A percentile compares a stretch with the other conserved stretches of the same genome.
phyloP scores from a whole-genome alignment of 2,113 vertebrate species.

The Cathartes aura region DNA sequence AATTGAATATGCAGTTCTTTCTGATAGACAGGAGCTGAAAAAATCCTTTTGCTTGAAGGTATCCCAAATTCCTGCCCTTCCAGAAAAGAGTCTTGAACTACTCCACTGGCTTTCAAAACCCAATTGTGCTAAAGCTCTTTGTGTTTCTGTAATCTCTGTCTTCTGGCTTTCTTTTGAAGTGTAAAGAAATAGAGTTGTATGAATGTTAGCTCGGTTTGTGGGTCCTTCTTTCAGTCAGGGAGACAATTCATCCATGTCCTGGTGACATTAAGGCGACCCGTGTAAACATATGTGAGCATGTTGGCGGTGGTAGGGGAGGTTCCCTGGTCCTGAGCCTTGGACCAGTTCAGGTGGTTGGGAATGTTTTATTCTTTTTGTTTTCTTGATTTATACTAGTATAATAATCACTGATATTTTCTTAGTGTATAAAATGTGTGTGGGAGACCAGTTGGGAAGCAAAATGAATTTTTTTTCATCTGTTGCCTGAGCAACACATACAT shows the following conservation, averaged over 20 bases:
- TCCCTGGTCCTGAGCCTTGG: not conserved
- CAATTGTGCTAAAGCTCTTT: not conserved
- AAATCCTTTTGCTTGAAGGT: not conserved
- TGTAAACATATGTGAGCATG: fast-evolving
- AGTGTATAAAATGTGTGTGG: not conserved
- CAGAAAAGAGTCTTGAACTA: not conserved
- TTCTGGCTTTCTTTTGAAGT: not conserved
- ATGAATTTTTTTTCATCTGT: not conserved
- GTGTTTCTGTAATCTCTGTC: not conserved
- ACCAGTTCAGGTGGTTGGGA: not conserved
- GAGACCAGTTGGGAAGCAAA: slow-evolving; percentile 13
- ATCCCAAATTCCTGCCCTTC: not conserved
- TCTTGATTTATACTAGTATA: not conserved
- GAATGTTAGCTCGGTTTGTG: not conserved
- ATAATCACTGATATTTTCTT: not conserved
- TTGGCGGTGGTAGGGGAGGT: not conserved
- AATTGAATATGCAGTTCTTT: not conserved
- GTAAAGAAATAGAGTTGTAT: not conserved
- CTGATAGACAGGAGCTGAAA: not conserved
- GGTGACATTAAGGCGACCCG: fast-evolving
- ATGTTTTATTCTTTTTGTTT: not conserved
- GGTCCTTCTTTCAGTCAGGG: not conserved
- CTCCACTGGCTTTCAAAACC: not conserved
- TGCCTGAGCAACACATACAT: slow-evolving; percentile 37
- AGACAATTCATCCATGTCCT: not conserved